Base-by-base conservation (phyloP, 2,113 vertebrate genomes). In the Pomatostomus ruficeps region DNA sequence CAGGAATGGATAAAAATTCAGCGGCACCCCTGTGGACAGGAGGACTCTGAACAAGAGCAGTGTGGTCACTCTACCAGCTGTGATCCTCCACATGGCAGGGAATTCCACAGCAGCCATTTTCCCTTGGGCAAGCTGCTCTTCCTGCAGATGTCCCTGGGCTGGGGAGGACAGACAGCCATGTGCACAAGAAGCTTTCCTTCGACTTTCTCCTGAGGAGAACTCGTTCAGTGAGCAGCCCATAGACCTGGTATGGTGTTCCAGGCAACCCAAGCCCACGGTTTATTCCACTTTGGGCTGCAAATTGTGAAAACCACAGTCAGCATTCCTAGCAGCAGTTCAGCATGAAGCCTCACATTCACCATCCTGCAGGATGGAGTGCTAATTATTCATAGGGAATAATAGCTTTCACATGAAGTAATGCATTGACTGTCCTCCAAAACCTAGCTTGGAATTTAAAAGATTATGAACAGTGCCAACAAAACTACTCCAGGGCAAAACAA, bases 401-500 rank as follows among this genome's bases (percentile, higher is more conserved):
- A 94, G 55, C 76, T 93, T 93, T 91, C 55, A 14, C 75, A 78
- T 94, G 93, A 96, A 94, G 95, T 95, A 95, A 96, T 95, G 48
- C 16, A 22, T 91, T 97, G 93, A 96, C 78, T 96, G 71, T 85
- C 78, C 87, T 96, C 95, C 95, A 97, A 94, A 95, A 96, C 81
- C 35, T 51, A 75, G 66, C 45, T 40, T 96, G 95, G 93, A 96
- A 97, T 97, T 96, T 96, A 83, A 77, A 91, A 83, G 95, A 89
- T 93, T 93, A 85, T 62, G 71, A 94, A 43, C 24, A 5, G 68
- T 92, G 88, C 93, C 95, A 95, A 89, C 90, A 90, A 95, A 91
- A 96, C 42, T 95, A 95, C 96, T 96, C 75, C 87, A 77, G 94
- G 94, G 94, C 92, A 97, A 96, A 97, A 96, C 84, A 92, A 77